phyloP scores from a whole-genome alignment of 2,113 vertebrate genomes.

The Hippocampus mohnikei region DNA sequence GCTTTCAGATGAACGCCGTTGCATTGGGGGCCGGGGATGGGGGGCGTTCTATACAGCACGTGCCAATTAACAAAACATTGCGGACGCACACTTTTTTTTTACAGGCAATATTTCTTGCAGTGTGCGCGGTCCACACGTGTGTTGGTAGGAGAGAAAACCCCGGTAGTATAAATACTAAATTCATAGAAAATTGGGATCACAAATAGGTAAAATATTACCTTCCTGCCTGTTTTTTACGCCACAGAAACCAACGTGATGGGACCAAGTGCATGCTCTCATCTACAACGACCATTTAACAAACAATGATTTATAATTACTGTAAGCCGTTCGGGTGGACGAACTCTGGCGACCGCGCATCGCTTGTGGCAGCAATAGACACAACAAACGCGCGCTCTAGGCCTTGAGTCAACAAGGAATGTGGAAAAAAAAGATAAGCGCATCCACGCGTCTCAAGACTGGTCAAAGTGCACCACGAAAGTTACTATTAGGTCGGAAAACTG shows the following conservation, averaged over 20 bases:
- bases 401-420: constrained; percentile 45
- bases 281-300: too few species aligned
- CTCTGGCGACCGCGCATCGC: background rate
- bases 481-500: background rate
- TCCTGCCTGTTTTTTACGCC: background rate
- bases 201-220: background rate
- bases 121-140: too few species aligned
- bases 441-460: constrained; percentile 42
- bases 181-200: too few species aligned
- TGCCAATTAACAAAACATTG: background rate
- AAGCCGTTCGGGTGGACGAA: too few species aligned
- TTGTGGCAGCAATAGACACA: background rate
- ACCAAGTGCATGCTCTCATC: too few species aligned
- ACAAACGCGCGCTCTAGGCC: constrained; percentile 3
- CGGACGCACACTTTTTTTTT: background rate
- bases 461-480: constrained; percentile 50
- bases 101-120: background rate
- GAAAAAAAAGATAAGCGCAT: constrained; percentile 40
- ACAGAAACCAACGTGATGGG: background rate
- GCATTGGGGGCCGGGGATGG: too few species aligned
- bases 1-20: too few species aligned
- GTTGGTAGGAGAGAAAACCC: too few species aligned
- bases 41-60: too few species aligned
- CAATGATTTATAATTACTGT: too few species aligned
- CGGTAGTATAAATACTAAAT: too few species aligned